Conservation (phyloP, 1,140 invertebrate genomes). For the Drosophila willistoni region DNA sequence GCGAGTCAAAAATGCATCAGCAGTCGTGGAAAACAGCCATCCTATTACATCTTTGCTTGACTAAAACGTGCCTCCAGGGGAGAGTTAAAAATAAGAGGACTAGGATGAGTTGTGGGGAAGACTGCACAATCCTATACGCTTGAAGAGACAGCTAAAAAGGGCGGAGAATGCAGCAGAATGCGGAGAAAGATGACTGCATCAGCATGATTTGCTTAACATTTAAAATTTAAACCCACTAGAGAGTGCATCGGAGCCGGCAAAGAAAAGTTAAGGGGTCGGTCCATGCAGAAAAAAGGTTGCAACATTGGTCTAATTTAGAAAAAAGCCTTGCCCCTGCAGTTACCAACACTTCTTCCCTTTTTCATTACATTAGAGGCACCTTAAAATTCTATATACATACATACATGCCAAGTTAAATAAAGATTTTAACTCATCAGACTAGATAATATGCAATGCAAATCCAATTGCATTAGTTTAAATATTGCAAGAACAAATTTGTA, state of each 20-base stretch:
- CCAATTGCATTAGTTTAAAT: too few species aligned
- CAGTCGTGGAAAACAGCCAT: not conserved
- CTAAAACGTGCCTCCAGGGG: constrained; percentile 7
- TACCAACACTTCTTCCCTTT: too few species aligned
- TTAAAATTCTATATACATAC: too few species aligned
- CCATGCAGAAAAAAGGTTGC: constrained; percentile 34
- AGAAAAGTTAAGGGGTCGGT: not conserved
- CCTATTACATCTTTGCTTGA: constrained; percentile 25
- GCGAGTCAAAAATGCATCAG: constrained; percentile 20
- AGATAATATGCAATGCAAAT: too few species aligned
- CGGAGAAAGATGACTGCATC: not conserved
- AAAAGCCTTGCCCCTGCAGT: not conserved
- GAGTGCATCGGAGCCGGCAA: not conserved
- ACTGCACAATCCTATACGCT: not conserved
- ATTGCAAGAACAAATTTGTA: too few species aligned
- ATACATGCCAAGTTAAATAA: too few species aligned
- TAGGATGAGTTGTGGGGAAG: too few species aligned
- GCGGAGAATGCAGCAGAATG: too few species aligned
- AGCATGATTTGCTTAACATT: constrained; percentile 47
- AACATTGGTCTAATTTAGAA: constrained; percentile 31
- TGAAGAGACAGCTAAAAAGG: not conserved
- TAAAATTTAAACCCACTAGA: constrained; percentile 23
- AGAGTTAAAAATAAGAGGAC: not conserved
- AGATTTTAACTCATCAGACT: too few species aligned
- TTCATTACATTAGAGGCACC: too few species aligned